A percentile compares a stretch with the other conserved stretches of the same genome.
These are phyloP conservation scores for Bos javanicus DNA, from an alignment of 2,113 vertebrate species.

Conservation along the genomic window DNA sequence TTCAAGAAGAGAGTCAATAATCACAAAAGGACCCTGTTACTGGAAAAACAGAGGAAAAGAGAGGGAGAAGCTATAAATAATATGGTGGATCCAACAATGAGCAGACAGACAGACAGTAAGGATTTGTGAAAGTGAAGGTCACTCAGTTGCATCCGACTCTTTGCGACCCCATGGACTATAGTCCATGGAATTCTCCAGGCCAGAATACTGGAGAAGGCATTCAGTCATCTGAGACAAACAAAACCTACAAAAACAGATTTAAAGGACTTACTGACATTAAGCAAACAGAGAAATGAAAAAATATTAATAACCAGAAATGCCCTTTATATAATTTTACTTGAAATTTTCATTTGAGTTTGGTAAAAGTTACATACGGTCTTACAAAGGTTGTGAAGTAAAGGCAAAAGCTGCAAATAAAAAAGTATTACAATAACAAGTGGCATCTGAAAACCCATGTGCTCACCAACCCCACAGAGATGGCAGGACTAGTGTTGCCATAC, in stretches of 20 bases:
- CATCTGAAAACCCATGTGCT: neutral
- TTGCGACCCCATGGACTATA: neutral
- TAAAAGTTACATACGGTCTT: neutral
- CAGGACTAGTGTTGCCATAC: accelerated
- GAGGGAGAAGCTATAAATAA: neutral
- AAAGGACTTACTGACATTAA: neutral
- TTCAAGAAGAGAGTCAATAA: neutral
- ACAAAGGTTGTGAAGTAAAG: neutral
- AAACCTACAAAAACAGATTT: neutral
- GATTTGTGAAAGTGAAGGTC: neutral
- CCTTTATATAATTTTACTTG: neutral
- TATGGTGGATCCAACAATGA: neutral
- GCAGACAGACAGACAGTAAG: neutral
- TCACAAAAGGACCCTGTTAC: neutral
- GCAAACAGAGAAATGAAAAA: neutral
- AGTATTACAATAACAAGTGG: neutral
- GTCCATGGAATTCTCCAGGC: neutral
- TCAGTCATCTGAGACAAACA: neutral
- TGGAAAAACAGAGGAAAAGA: neutral
- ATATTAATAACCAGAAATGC: neutral
- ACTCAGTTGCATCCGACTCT: neutral
- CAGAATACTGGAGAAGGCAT: neutral
- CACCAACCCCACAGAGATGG: accelerated
- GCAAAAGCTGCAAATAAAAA: neutral
- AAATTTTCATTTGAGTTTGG: neutral